Evolutionary conservation across 2,113 vertebrate genomes (phyloP), one percentile per base, ranked within the genome.

Genomic region (Cavia porcellus): DNA sequence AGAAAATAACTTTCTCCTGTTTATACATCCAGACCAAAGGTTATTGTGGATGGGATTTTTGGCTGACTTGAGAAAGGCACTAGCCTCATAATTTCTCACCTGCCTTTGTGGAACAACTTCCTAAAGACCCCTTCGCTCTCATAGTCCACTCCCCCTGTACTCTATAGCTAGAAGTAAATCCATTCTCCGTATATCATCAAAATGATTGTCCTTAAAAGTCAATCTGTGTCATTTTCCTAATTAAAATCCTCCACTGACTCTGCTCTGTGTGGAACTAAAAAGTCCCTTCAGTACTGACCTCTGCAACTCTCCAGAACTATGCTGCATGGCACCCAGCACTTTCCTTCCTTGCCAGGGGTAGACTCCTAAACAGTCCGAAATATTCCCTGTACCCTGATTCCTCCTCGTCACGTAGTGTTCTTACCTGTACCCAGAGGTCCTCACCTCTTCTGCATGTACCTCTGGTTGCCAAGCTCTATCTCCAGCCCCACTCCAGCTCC

Each of bases 1-100:
- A 90, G 90, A 94, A 93, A 97, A 96, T 93, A 94, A 96, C 87
- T 92, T 79, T 89, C 87, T 96, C 72, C 95, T 79, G 81, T 94
- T 96, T 96, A 61, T 57, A 95, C 84, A 50, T 96, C 38, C n/a
- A 90, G 94, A 94, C 89, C 87, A 93, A 96, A 97, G 86, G 93
- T 95, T 81, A 35, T 7, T 79, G 83, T 82, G 97, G 88, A 42
- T 70, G 72, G 86, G 68, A 66, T 47, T 95, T 75, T 89, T 95
- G 96, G 91, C 90, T 84, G 84, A 94, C 30, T 72, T n/a, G 93
- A 95, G 79, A 80, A 90, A 93, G 85, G 75, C 11, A 3, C 94
- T 94, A 82, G 25, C 15, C 45, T 81, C 68, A 3, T 77, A 47
- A 87, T 85, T 93, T 95, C 94, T 94, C 9, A 4, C 86, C 83